phyloP scores from a whole-genome alignment of 1,140 invertebrate species.

The Trinorchestia longiramus region DNA sequence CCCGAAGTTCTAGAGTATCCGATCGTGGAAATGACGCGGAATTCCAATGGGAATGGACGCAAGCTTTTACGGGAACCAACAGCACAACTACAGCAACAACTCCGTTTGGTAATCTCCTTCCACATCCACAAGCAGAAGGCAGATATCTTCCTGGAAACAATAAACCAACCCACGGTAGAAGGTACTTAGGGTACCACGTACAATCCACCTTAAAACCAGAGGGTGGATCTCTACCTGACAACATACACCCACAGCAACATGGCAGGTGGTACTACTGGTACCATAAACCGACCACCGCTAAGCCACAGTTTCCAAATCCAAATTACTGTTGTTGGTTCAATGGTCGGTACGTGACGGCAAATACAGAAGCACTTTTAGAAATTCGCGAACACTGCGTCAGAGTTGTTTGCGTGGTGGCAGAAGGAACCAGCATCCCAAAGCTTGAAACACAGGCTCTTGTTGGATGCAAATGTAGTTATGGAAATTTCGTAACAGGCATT shows the following conservation, averaged over 20 bases:
- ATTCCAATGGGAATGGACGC: not conserved
- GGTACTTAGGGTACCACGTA: not conserved
- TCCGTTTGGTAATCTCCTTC: not conserved
- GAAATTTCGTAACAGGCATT: not conserved
- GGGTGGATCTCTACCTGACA: not conserved
- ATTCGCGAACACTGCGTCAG: not conserved
- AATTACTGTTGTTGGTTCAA: not conserved
- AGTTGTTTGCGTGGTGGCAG: not conserved
- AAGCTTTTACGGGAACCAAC: not conserved
- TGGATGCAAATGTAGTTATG: not conserved
- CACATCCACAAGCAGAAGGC: not conserved
- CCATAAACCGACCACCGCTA: not conserved
- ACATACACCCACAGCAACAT: not conserved
- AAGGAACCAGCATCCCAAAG: not conserved
- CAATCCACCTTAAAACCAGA: not conserved
- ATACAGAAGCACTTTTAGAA: not conserved
- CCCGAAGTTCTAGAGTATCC: not conserved
- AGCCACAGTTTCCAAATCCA: not conserved
- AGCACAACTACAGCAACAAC: not conserved
- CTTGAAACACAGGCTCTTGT: not conserved
- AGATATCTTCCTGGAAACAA: not conserved
- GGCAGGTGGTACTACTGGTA: not conserved
- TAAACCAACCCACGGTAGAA: not conserved
- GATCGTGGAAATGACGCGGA: not conserved
- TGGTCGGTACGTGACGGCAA: not conserved